phyloP scores from a whole-genome alignment of 2,113 vertebrate species.

The Barnardius zonarius region DNA sequence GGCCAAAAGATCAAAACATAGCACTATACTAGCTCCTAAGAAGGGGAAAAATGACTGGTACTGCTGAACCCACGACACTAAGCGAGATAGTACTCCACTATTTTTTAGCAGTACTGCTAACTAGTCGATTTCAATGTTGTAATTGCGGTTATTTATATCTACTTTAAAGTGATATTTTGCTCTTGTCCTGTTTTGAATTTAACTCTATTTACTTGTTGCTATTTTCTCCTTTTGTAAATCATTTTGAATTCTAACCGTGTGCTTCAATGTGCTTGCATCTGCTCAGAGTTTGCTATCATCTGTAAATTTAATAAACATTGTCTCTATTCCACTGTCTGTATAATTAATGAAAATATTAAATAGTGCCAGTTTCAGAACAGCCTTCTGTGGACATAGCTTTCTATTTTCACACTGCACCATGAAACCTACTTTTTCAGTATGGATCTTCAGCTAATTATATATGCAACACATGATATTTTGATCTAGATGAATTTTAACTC shows the following conservation, averaged over 20 bases:
- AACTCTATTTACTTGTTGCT: not conserved
- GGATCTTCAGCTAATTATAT: not conserved
- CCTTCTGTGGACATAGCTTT: not conserved
- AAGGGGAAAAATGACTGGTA: too few relatives aligned
- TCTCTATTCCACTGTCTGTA: not conserved
- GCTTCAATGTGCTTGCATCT: not conserved
- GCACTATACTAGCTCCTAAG: too few relatives aligned
- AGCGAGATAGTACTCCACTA: not conserved
- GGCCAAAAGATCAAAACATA: too few relatives aligned
- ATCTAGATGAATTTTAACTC: not conserved
- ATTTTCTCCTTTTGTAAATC: not conserved
- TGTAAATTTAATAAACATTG: not conserved
- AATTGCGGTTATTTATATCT: not conserved
- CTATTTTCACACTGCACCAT: not conserved
- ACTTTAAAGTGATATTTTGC: not conserved
- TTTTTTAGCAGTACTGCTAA: not conserved
- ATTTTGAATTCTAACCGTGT: not conserved
- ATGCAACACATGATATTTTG: not conserved
- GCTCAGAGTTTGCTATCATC: not conserved
- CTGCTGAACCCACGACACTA: too few relatives aligned
- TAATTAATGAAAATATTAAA: not conserved
- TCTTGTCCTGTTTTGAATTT: not conserved
- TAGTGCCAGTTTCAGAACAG: not conserved
- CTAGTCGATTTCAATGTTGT: not conserved
- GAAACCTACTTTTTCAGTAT: not conserved